These are phyloP conservation scores for Perognathus longimembris DNA, from an alignment of 2,113 vertebrate species.

Conservation along the genomic window DNA sequence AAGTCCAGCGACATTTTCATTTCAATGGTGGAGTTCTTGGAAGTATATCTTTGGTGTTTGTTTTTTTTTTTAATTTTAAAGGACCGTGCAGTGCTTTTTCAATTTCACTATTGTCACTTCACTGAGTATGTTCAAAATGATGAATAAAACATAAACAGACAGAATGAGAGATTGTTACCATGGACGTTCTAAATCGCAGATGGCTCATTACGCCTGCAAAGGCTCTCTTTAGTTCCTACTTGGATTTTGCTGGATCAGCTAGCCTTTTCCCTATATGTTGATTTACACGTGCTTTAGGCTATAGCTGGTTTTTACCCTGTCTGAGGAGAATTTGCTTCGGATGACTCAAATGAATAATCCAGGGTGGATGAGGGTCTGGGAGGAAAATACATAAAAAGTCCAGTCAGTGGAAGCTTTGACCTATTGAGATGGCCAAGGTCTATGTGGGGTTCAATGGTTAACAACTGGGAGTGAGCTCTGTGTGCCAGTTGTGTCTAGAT, in stretches of 20 bases:
- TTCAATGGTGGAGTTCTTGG: constrained; percentile 15
- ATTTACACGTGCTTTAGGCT: neutral
- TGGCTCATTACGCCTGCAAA: neutral
- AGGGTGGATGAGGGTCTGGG: neutral
- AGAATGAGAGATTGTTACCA: constrained; percentile 41
- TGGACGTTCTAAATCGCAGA: constrained; percentile 34
- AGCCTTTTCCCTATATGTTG: neutral
- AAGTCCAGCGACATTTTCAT: constrained; percentile 44
- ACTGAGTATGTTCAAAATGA: constrained; percentile 45
- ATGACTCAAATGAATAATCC: neutral
- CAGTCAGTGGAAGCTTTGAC: neutral
- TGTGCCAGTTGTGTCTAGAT: neutral
- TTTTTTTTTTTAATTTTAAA: constrained; percentile 34
- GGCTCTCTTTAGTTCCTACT: neutral
- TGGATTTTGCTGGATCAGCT: constrained; percentile 42
- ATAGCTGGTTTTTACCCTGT: neutral
- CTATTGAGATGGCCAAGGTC: neutral
- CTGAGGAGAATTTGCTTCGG: neutral
- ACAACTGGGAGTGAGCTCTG: neutral
- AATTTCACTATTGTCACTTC: constrained; percentile 60
- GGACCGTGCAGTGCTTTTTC: neutral
- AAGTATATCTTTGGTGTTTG: constrained; percentile 49
- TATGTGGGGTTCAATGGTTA: neutral
- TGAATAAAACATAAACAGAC: constrained; percentile 74
- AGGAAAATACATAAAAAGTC: neutral